Percentiles rank a stretch among this genome's conserved stretches.
Conservation (phyloP, 2,113 vertebrate genomes). For the Meriones unguiculatus region DNA sequence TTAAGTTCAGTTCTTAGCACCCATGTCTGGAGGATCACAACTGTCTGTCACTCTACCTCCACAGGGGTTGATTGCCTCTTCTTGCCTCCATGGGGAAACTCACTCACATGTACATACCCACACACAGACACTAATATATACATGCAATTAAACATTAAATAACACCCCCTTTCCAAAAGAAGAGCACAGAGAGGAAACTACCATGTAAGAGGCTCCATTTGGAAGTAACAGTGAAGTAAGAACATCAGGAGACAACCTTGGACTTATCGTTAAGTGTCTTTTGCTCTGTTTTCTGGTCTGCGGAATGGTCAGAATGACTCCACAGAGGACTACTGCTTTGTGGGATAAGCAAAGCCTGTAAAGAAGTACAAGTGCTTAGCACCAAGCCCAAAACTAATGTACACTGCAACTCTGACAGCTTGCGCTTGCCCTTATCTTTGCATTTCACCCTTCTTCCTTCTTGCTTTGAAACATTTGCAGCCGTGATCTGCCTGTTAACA, state of each 20-base stretch:
- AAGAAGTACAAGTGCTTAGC: background rate
- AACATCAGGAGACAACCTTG: background rate
- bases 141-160: background rate
- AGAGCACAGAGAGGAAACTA: background rate
- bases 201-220: background rate
- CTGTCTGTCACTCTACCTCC: background rate
- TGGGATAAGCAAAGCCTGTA: background rate
- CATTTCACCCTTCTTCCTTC: background rate
- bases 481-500: background rate
- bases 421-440: background rate
- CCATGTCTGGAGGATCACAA: background rate
- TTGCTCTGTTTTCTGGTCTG: background rate
- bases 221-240: background rate
- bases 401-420: background rate
- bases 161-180: background rate
- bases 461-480: background rate
- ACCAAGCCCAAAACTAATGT: background rate
- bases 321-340: background rate
- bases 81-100: background rate
- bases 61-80: background rate
- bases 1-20: background rate
- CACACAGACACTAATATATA: background rate
- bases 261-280: background rate
- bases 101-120: background rate
- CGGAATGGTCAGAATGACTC: background rate